These are phyloP conservation scores for Agelastica alni DNA, from an alignment of 2,888 invertebrate genomes.

Conservation along the genomic window DNA sequence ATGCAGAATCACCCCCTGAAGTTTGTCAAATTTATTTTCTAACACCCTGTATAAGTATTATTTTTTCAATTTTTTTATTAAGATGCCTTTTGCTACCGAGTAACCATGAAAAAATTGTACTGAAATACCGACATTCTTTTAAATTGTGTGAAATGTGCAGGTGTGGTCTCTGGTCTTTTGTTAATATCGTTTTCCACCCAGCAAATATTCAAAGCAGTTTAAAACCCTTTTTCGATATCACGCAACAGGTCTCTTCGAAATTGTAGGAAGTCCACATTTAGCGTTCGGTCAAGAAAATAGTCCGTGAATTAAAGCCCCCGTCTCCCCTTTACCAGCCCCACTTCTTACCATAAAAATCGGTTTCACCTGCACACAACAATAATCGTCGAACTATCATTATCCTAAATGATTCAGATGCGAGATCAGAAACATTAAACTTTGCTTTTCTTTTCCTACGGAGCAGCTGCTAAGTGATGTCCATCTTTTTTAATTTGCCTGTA, in stretches of 20 bases:
- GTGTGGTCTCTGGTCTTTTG: background rate
- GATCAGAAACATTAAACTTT: slow-evolving; percentile 32
- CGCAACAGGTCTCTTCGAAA: slow-evolving; percentile 6
- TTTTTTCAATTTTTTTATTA: no score
- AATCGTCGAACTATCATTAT: slow-evolving; percentile 32
- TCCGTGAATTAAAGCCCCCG: slow-evolving; percentile 19
- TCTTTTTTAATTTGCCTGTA: no score
- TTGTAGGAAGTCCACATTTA: slow-evolving; percentile 15
- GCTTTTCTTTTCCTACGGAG: slow-evolving; percentile 24
- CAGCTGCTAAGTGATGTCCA: no score
- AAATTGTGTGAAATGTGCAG: background rate
- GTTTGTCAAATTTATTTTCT: no score
- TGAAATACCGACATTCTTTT: background rate
- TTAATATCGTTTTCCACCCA: background rate
- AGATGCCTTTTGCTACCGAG: no score
- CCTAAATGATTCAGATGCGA: slow-evolving; percentile 34
- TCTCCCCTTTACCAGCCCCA: background rate
- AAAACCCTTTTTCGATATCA: slow-evolving; percentile 9
- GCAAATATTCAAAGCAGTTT: slow-evolving; percentile 18
- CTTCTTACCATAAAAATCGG: slow-evolving; percentile 4
- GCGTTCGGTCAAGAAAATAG: slow-evolving; percentile 18
- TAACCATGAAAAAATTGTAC: no score
- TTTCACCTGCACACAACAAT: slow-evolving; percentile 36
- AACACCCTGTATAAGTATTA: no score
- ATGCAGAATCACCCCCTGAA: no score